Evolutionary conservation across 1,140 invertebrate genomes (phyloP), one percentile per base, ranked within the genome.

Genomic region (Lepidurus couesii): DNA sequence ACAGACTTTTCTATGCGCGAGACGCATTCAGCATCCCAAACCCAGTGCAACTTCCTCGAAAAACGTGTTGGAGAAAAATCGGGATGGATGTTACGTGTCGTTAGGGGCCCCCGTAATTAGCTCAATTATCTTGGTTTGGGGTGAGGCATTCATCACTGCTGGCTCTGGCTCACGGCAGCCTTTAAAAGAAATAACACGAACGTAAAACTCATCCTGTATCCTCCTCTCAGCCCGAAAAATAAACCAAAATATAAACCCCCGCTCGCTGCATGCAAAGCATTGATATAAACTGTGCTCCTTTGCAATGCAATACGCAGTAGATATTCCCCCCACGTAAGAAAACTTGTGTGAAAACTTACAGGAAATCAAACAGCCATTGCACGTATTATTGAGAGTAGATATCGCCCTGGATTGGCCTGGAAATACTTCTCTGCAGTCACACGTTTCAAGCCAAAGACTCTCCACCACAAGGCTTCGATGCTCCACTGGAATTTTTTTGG

Each of bases 121-220:
- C 53, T 65, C 53, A 65, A 65, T 65, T 65, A 65, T 65, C 53
- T 65, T 65, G 53, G 53, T 65, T 34, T 65, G 53, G 53, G 13
- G 53, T 65, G 21, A 65, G 53, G 53, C 53, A 65, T 65, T 65
- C 53, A 65, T 65, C 53, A 65, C 53, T 13, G 53, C 21, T 65
- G 53, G 53, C 5, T 47, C 45, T 47, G 45, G 45, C 53, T 65
- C 53, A 65, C 21, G 16, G 53, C 53, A 65, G 53, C 9, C 21
- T 65, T 65, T 65, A 13, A 13, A 11, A 11, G 45, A 10, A 13
- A n/a, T 65, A 65, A 65, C 16, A 65, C 16, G 53, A 65, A 65
- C 8, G 53, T 7, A 65, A 7, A 10, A 47, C 16, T 47, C 45
- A 47, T 47, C 53, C 53, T 65, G 21, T 65, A 34, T 34, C 34